phyloP scores from a whole-genome alignment of 2,888 invertebrate species.

The Eupsilia transversa region DNA sequence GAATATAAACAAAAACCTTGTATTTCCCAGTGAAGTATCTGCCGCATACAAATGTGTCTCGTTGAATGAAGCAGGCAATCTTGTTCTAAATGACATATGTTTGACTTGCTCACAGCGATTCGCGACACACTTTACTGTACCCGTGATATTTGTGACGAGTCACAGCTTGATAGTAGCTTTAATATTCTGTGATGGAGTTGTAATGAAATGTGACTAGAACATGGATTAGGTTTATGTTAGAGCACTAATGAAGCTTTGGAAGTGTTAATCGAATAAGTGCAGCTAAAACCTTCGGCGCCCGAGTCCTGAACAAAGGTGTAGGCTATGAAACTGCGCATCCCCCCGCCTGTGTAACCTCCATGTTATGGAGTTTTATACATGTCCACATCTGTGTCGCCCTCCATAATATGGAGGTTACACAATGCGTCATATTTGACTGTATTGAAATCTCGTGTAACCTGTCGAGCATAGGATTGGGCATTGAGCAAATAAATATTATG shows the following conservation, averaged over 20 bases:
- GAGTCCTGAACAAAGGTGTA: background rate
- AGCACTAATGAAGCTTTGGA: background rate
- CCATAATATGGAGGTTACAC: too few species aligned
- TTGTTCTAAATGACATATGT: constrained; percentile 20
- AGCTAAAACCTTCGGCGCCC: background rate
- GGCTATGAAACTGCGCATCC: background rate
- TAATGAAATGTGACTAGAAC: background rate
- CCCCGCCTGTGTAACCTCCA: too few species aligned
- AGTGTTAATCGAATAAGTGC: background rate
- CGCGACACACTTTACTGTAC: constrained; percentile 3
- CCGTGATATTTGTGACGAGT: constrained; percentile 1
- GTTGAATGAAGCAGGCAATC: constrained; percentile 30
- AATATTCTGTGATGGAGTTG: background rate
- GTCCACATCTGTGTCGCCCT: too few species aligned
- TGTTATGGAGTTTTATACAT: too few species aligned
- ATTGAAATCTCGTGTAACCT: too few species aligned
- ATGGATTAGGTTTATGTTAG: background rate
- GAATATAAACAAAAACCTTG: too few species aligned
- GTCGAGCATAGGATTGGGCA: background rate
- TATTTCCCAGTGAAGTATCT: background rate
- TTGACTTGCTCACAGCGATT: constrained; percentile 15
- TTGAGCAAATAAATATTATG: background rate
- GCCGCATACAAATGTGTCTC: constrained; percentile 18
- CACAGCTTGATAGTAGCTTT: background rate
- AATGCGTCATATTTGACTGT: too few species aligned